A percentile compares a stretch with the other conserved stretches of the same genome.
Evolutionary conservation across 35 echinoderm and acorn worm genomes (phyloP).

Genomic region (Lytechinus variegatus): DNA sequence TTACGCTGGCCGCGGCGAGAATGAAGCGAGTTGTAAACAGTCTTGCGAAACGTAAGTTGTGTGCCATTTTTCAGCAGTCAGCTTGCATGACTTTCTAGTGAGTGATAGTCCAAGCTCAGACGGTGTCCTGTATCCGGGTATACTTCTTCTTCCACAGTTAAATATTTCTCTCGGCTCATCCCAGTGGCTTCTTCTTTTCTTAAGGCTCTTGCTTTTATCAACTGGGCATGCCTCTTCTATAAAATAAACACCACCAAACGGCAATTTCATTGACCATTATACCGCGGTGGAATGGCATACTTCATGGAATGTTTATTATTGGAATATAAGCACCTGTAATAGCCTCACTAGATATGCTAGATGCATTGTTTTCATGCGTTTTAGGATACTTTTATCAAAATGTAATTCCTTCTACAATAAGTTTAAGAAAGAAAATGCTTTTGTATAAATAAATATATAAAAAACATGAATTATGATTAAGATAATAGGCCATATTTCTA

Average conservation of each 20-base stretch:
- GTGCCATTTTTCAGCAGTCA: constrained; percentile 34
- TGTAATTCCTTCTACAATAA: background rate
- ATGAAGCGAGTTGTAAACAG: constrained; percentile 37
- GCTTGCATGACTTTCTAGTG: constrained; percentile 32
- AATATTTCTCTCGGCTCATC: background rate
- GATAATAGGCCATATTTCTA: no score
- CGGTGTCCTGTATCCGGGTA: constrained; percentile 12
- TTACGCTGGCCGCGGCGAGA: constrained; percentile 26
- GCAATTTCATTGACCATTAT: background rate
- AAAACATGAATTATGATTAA: no score
- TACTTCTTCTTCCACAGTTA: background rate
- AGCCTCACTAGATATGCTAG: background rate
- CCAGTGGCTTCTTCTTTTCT: background rate
- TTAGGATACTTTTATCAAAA: background rate
- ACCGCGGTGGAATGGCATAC: no score
- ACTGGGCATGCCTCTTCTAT: background rate
- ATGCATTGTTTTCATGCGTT: background rate
- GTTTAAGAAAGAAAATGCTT: background rate
- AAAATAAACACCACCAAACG: background rate
- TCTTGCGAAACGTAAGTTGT: constrained; percentile 15
- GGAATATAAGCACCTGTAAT: background rate
- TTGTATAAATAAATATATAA: no score
- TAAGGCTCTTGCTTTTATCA: background rate
- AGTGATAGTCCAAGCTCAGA: constrained; percentile 37
- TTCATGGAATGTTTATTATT: background rate